Base-by-base conservation (phyloP, 2,888 invertebrate genomes). In the Entomobrya multifasciata region DNA sequence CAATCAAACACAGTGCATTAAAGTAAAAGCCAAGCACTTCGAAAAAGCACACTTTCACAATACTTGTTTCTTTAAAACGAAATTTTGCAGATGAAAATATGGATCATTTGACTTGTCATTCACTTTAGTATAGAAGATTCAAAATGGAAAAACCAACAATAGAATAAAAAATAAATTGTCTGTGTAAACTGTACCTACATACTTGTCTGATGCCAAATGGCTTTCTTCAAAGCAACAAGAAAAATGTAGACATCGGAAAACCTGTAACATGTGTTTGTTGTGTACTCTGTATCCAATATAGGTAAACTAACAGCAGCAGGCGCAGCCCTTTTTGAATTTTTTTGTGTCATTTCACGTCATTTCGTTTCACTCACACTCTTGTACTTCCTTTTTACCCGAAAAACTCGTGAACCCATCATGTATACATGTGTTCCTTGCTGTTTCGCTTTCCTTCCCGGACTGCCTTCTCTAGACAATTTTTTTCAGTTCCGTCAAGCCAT, bases 321-420 rank as follows among this genome's bases (percentile, higher is more conserved):
- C 22, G 25, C 44, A 44, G 47, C n/a, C 52, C 20, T 30, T 74
- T 49, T 52, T 52, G 74, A 72, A 74, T 17, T 30, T 74, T 49
- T 52, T 74, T 49, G 30, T 20, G 52, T 52, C 74, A 74, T 52
- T 74, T 74, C 52, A 30, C 36, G 74, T 74, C 74, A 52, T 74
- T 74, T 74, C 74, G 52, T 67, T 36, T 67, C 80, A 65, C 36
- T 67, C 80, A 72, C 49, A 47, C 52, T 55, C 52, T 13, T 52
- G 49, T 49, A 52, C 15, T 79, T 79, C 20, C 17, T 44, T 65
- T 79, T 15, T 49, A 11, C 20, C 36, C 55, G 8, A 36, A 36
- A 36, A 36, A 25, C 17, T 17, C n/a, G n/a, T 80, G 62, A 65
- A 62, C 77, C 44, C 60, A 27, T 60, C 62, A 17, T 74, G 55